Evolutionary conservation across 2,888 invertebrate genomes (phyloP), one percentile per base, ranked within the genome.

Genomic region (Drosophila multiciliata): DNA sequence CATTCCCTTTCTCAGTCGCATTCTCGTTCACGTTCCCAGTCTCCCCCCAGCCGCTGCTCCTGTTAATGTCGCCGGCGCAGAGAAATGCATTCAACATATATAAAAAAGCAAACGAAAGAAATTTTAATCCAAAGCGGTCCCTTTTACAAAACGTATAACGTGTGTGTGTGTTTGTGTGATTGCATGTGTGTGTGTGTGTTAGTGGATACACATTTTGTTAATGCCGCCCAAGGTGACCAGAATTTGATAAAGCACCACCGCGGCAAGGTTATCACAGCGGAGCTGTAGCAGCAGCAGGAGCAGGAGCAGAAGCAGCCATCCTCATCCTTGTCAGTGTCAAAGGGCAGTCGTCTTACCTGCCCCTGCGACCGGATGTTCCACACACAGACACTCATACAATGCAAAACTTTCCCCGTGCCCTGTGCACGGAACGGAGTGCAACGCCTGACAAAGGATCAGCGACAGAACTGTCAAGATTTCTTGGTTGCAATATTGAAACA

Each of bases 201-300:
- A 40, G 82, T 75, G 85, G 76, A 85, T 87, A 89, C 79, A 82
- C 69, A 85, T 87, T 87, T 78, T 79, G 67, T 81, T 73, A 87
- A 87, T 85, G 90, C 88, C 76, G 82, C 82, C 82, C 88, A 85
- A 85, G 85, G 85, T 85, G 85, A 87, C 90, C 90, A 82, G 84
- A 84, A 74, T 80, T 71, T 85, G 75, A 90, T 76, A 83, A 86
- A 83, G 83, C 90, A 85, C 84, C 84, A 89, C 81, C 80, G 80
- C 73, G 45, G 72, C 87, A 73, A 84, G 86, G 86, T 70, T 88
- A 83, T 85, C 88, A 79, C 73, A 60, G 74, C 71, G 40, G 6
- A 29, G 60, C 48, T 35, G 23, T 1, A 23, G 40, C 32, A 67
- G 38, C 11, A 23, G 65, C 40, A 29, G n/a, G 8, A 53, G 40